Percentiles rank a stretch among this genome's conserved stretches.
phyloP scores from a whole-genome alignment of 2,797 vertebrate genomes.

The Falco concolor region DNA sequence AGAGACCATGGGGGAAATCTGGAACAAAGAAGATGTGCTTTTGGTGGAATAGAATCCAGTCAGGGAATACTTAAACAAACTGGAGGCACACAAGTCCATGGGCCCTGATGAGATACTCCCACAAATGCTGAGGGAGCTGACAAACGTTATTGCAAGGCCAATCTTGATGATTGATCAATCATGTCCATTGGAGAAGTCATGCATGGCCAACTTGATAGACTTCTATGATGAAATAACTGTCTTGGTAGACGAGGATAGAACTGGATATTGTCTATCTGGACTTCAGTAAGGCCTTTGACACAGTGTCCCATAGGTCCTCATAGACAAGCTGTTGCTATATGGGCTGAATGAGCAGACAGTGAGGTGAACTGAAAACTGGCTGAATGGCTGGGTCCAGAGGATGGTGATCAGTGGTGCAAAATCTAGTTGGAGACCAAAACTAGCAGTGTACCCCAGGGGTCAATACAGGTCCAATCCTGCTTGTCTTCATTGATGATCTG shows the following conservation, averaged over 20 bases:
- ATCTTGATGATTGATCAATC: not conserved
- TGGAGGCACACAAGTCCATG: not conserved
- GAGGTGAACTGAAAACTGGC: not conserved
- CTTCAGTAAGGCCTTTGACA: not conserved
- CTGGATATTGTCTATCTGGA: not conserved
- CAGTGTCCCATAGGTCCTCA: no score
- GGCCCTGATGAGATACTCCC: not conserved
- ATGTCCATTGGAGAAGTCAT: not conserved
- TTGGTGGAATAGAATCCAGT: not conserved
- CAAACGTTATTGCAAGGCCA: not conserved
- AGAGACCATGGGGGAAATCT: not conserved
- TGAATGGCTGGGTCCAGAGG: not conserved
- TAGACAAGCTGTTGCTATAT: no score
- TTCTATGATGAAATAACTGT: not conserved
- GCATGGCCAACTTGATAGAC: not conserved
- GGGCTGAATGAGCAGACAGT: not conserved
- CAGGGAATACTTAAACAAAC: not conserved
- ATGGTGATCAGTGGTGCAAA: not conserved
- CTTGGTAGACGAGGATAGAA: not conserved
- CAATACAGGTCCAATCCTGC: not conserved
- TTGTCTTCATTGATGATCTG: not conserved
- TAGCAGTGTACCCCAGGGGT: not conserved
- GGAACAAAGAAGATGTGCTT: not conserved
- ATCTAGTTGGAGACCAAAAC: not conserved
- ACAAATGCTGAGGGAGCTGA: not conserved